Percentiles rank a stretch among this genome's conserved stretches.
Evolutionary conservation across 2,888 invertebrate genomes (phyloP).

Genomic region (Sarcophaga variegata): DNA sequence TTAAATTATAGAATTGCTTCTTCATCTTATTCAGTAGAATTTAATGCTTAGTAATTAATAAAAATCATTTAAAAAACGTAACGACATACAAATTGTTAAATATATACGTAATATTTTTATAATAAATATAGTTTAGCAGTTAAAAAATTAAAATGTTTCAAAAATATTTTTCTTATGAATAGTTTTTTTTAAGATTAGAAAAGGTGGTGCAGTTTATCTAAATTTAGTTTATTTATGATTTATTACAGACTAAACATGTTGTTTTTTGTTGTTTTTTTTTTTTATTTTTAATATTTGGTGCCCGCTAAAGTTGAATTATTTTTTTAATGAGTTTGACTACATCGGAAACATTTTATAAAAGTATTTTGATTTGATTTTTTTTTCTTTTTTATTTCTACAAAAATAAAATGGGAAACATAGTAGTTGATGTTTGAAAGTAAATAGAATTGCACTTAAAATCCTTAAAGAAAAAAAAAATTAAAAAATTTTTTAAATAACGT

Average conservation of each 20-base stretch:
- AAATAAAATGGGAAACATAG: neutral
- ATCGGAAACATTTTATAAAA: neutral
- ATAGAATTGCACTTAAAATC: no score
- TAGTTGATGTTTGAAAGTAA: neutral
- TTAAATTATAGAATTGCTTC: no score
- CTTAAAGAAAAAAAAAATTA: no score
- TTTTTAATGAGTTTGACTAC: neutral
- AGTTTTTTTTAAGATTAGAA: conserved; percentile 1
- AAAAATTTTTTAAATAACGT: no score
- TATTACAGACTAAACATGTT: conserved; percentile 19
- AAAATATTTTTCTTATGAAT: neutral
- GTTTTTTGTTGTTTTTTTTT: neutral
- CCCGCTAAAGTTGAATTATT: neutral
- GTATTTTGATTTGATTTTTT: neutral
- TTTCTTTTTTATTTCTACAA: no score
- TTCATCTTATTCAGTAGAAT: no score
- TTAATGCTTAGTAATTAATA: no score
- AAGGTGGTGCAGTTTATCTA: conserved; percentile 40
- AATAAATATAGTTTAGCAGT: neutral
- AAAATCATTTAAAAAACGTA: no score
- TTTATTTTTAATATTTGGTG: conserved; percentile 27
- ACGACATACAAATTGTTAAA: no score
- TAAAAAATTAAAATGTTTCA: neutral
- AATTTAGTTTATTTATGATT: conserved; percentile 3
- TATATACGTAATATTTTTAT: neutral